Evolutionary conservation across 2,888 invertebrate genomes (phyloP).

Genomic region (Sesia apiformis): DNA sequence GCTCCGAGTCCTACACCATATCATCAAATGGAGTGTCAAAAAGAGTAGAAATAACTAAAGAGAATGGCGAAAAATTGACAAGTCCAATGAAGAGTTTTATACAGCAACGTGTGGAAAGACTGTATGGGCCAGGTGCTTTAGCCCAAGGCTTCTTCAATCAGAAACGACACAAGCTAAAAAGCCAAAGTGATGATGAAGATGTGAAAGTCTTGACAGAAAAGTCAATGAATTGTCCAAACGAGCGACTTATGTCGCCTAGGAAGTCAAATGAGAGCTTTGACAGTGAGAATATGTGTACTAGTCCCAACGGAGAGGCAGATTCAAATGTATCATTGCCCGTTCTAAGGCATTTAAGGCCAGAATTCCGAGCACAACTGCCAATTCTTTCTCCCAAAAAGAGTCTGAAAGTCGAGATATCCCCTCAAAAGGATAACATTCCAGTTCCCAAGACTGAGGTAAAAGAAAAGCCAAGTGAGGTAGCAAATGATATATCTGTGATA

Average conservation of each 20-base stretch:
- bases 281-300: slow-evolving; percentile 30
- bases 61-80: slow-evolving; percentile 58
- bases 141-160: slow-evolving; percentile 89
- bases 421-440: slow-evolving; percentile 53
- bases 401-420: slow-evolving; percentile 43
- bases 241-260: slow-evolving; percentile 36
- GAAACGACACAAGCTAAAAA: slow-evolving; percentile 67
- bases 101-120: slow-evolving; percentile 89
- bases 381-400: slow-evolving; percentile 77
- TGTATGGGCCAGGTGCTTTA: slow-evolving; percentile 90
- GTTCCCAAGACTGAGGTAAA: slow-evolving; percentile 34
- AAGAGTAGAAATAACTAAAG: slow-evolving; percentile 62
- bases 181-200: slow-evolving; percentile 52
- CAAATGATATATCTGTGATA: slow-evolving; percentile 60
- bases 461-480: slow-evolving; percentile 12
- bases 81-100: slow-evolving; percentile 84
- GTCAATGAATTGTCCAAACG: slow-evolving; percentile 47
- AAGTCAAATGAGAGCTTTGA: slow-evolving; percentile 37
- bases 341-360: slow-evolving; percentile 86
- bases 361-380: slow-evolving; percentile 89
- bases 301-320: slow-evolving; percentile 40
- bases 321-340: slow-evolving; percentile 78
- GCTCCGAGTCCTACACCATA: slow-evolving; percentile 61
- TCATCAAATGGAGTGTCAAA: slow-evolving; percentile 64
- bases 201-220: slow-evolving; percentile 54